A percentile compares a stretch with the other conserved stretches of the same genome.
Conservation (phyloP, 2,113 vertebrate genomes). For the Alligator sinensis region DNA sequence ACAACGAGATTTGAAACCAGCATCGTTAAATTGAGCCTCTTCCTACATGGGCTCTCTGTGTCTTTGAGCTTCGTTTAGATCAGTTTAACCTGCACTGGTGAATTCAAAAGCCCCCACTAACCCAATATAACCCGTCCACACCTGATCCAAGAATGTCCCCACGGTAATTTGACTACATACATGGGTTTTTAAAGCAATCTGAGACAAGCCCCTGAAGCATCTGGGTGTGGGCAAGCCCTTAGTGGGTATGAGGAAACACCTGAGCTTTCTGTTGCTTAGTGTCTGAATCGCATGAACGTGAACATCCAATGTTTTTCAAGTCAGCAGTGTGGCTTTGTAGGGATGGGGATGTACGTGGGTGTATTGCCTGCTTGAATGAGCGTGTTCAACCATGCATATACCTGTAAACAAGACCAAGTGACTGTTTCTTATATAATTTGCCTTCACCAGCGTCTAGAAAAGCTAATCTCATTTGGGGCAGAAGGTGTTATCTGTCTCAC, state of each 20-base stretch:
- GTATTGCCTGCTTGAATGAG: no score
- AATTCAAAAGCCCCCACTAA: background rate
- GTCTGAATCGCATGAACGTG: background rate
- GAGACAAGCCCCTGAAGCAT: background rate
- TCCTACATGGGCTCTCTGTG: background rate
- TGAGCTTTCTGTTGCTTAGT: background rate
- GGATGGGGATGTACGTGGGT: no score
- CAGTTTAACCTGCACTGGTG: background rate
- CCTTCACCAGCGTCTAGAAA: background rate
- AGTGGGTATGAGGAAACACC: background rate
- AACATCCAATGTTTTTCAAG: background rate
- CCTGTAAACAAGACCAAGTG: background rate
- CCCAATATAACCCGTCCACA: background rate
- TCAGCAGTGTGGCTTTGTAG: background rate
- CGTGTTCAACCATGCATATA: no score
- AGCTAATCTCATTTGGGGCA: background rate
- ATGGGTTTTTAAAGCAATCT: background rate
- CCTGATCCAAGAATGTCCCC: background rate
- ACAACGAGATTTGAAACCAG: background rate
- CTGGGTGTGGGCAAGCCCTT: background rate
- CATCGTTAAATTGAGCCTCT: background rate
- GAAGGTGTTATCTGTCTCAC: background rate
- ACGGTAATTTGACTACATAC: background rate
- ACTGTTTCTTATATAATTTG: background rate
- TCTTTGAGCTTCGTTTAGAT: background rate